phyloP scores from a whole-genome alignment of 2,113 vertebrate species.

The Leucoraja erinaceus region DNA sequence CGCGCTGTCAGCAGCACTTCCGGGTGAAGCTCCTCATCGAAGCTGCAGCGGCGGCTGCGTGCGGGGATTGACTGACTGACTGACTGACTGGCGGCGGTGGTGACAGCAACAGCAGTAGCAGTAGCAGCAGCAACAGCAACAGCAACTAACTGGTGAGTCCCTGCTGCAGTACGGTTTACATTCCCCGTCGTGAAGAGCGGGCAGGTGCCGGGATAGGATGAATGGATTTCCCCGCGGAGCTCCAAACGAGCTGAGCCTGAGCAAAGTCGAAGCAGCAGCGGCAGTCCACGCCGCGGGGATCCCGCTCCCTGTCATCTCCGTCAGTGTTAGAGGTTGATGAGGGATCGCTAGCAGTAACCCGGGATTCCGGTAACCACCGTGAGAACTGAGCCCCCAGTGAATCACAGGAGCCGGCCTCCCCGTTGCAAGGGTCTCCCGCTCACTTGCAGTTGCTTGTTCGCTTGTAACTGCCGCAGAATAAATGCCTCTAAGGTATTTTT shows the following conservation, averaged over 20 bases:
- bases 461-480: background rate
- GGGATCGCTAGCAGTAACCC: background rate
- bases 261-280: too few relatives aligned
- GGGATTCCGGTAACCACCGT: background rate
- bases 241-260: too few relatives aligned
- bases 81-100: too few relatives aligned
- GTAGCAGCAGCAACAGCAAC: background rate
- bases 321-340: too few relatives aligned
- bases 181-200: background rate
- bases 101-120: too few relatives aligned
- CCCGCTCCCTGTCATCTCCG: too few relatives aligned
- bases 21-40: background rate
- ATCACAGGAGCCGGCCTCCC: background rate
- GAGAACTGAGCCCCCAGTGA: background rate
- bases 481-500: background rate
- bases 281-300: too few relatives aligned
- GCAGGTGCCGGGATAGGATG: background rate
- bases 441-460: background rate
- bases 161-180: background rate
- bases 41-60: background rate
- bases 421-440: background rate
- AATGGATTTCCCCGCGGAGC: background rate
- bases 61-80: background rate
- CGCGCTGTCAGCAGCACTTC: conserved; percentile 26
- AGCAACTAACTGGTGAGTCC: background rate